Percentiles rank a stretch among this genome's conserved stretches.
Conservation (phyloP, 2,113 vertebrate genomes). For the Salvelinus sp. region DNA sequence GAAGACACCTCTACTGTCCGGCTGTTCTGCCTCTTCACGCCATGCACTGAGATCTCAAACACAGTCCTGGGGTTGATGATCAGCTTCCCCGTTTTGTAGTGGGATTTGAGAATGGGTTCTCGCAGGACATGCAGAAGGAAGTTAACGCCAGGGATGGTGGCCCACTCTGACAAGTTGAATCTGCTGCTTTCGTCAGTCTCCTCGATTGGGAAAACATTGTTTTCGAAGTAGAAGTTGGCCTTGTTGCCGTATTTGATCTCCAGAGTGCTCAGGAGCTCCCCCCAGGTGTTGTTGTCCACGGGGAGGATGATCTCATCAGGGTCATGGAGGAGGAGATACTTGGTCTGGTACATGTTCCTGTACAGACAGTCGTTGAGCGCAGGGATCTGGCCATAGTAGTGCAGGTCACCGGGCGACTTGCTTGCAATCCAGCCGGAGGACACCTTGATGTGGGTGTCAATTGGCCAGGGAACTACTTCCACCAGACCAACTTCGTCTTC, state of each 20-base stretch:
- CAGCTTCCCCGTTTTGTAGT: conserved; percentile 14
- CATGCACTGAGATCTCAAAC: conserved; percentile 5
- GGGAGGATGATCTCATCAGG: conserved; percentile 75
- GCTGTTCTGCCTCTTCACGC: not conserved
- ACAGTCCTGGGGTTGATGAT: conserved; percentile 12
- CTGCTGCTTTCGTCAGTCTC: conserved; percentile 6
- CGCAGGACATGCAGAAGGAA: conserved; percentile 11
- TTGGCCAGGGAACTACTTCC: conserved; percentile 73
- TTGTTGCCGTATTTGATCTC: not conserved
- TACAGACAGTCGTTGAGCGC: conserved; percentile 67
- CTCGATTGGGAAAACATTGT: conserved; percentile 18
- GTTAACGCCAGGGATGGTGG: conserved; percentile 7
- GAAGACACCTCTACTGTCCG: not conserved
- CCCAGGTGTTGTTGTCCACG: not conserved
- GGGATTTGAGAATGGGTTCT: not conserved
- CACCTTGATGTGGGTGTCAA: conserved; percentile 54
- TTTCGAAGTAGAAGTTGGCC: conserved; percentile 16
- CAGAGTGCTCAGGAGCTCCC: not conserved
- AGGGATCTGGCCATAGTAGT: conserved; percentile 63
- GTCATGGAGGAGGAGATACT: conserved; percentile 70
- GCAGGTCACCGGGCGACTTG: conserved; percentile 46
- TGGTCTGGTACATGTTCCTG: conserved; percentile 66
- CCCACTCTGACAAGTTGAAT: conserved; percentile 18
- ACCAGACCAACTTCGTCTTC: conserved; percentile 45
- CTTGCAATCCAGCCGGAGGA: conserved; percentile 34